phyloP scores from a whole-genome alignment of 2,113 vertebrate species.

The Ia io region DNA sequence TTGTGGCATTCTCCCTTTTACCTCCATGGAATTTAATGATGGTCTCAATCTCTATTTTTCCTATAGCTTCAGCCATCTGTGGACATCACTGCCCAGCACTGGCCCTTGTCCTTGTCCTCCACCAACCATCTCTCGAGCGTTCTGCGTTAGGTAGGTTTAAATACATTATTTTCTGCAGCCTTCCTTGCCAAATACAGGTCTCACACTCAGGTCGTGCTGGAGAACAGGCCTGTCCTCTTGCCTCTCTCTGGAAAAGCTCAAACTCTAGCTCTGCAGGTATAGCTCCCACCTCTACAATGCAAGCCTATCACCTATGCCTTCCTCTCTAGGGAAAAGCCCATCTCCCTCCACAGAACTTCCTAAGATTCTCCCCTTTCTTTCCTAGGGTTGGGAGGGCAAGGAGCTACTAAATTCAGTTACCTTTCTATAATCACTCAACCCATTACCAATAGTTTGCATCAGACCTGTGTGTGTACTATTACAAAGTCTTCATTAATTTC shows the following conservation, averaged over 20 bases:
- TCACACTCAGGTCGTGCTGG: not conserved
- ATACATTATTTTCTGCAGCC: no score
- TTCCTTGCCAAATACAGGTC: not conserved
- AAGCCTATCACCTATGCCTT: not conserved
- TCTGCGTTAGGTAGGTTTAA: not conserved
- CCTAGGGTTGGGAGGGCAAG: not conserved
- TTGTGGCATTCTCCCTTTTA: not conserved
- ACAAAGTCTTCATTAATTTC: not conserved
- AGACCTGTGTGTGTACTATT: not conserved
- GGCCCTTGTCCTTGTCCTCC: not conserved
- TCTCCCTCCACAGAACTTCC: not conserved
- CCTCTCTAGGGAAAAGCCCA: not conserved
- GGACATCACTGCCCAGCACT: not conserved
- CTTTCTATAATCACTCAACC: not conserved
- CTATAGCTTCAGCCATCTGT: not conserved
- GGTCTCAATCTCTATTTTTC: not conserved
- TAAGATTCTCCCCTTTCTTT: not conserved
- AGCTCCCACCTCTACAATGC: not conserved
- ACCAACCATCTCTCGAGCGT: not conserved
- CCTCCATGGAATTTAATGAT: not conserved
- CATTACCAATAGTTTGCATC: not conserved
- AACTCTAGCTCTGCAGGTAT: rapidly evolving
- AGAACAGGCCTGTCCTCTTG: rapidly evolving
- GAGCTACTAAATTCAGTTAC: not conserved
- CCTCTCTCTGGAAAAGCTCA: not conserved